Evolutionary conservation across 2,888 invertebrate species (phyloP).

Genomic region (Pheosia tremula): DNA sequence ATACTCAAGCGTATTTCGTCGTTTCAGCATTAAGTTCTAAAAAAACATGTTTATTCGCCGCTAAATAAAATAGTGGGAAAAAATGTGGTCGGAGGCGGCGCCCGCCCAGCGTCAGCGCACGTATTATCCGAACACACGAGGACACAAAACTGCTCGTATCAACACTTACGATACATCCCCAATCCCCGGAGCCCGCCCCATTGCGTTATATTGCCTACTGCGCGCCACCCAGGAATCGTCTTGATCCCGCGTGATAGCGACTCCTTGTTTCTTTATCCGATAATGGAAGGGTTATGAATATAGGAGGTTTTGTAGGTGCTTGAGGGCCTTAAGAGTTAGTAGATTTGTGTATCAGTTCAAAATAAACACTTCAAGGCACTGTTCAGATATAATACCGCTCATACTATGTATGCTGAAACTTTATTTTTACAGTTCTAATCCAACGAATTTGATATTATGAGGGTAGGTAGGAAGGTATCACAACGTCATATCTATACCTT

Average conservation of each 20-base stretch:
- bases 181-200: conserved; percentile 57
- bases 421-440: too few relatives aligned
- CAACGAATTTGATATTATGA: too few relatives aligned
- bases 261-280: conserved; percentile 17
- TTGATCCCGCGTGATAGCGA: conserved; percentile 53
- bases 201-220: conserved; percentile 56
- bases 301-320: not conserved
- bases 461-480: too few relatives aligned
- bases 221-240: conserved; percentile 47
- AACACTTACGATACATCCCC: conserved; percentile 63
- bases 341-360: not conserved
- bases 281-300: conserved; percentile 5
- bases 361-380: not conserved
- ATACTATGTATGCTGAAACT: too few relatives aligned
- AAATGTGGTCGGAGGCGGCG: conserved; percentile 29
- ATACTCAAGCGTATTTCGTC: conserved; percentile 7
- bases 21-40: conserved; percentile 19
- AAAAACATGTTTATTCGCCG: conserved; percentile 26
- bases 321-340: not conserved
- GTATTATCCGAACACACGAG: conserved; percentile 53
- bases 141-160: conserved; percentile 64
- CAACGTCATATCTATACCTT: too few relatives aligned
- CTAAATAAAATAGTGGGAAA: conserved; percentile 29
- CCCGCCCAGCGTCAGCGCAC: conserved; percentile 44
- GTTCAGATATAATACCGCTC: too few relatives aligned